Conservation (phyloP, 2,888 invertebrate genomes). For the Orthonevra nobilis region DNA sequence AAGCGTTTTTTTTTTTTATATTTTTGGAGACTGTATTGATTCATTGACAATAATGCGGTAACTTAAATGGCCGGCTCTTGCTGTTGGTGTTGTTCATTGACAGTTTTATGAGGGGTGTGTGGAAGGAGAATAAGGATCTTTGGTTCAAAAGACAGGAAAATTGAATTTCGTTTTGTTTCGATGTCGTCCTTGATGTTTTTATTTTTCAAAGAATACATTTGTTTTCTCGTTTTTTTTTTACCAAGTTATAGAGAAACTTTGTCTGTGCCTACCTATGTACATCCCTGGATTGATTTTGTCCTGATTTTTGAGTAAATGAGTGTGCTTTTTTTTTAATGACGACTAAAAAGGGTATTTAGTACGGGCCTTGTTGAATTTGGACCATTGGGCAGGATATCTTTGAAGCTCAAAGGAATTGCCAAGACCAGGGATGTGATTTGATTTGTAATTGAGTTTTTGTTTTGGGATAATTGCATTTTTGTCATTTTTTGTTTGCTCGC, state of each 20-base stretch:
- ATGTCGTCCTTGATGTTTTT: conserved; percentile 65
- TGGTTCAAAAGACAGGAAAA: conserved; percentile 36
- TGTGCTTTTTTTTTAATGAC: neutral
- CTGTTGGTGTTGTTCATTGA: neutral
- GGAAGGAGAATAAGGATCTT: neutral
- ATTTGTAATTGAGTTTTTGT: too few species aligned
- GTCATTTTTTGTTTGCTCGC: conserved; percentile 2
- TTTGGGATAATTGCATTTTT: conserved; percentile 29
- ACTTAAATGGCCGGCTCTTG: neutral
- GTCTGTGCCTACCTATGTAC: too few species aligned
- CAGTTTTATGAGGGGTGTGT: too few species aligned
- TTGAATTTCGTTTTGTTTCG: conserved; percentile 62
- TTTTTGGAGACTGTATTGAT: conserved; percentile 60
- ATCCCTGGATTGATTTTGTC: conserved; percentile 5
- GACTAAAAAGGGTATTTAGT: too few species aligned
- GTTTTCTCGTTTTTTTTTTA: conserved; percentile 13
- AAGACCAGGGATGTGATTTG: too few species aligned
- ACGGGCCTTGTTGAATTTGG: too few species aligned
- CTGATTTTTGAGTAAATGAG: neutral
- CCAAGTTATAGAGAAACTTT: conserved; percentile 49
- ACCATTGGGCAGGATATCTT: too few species aligned
- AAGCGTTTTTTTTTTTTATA: conserved; percentile 63
- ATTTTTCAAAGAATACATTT: conserved; percentile 26
- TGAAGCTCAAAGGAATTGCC: too few species aligned
- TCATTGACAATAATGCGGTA: conserved; percentile 36